Conservation (phyloP, 2,113 vertebrate species). For the Nycticryphes semicollaris region DNA sequence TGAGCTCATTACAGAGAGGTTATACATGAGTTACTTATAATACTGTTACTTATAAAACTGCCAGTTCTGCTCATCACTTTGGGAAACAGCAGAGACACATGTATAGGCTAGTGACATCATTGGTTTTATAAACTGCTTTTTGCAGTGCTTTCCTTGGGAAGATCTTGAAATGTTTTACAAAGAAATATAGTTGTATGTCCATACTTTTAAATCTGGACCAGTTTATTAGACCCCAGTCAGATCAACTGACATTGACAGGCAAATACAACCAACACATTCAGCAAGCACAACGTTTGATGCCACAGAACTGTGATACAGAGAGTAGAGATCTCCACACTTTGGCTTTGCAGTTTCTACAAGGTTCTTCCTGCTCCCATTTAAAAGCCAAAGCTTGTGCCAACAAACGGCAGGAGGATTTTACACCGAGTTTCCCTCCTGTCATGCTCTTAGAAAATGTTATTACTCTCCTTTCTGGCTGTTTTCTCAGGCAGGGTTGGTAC, state of each 20-base stretch:
- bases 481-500: background rate
- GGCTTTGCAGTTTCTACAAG: background rate
- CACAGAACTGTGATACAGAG: accelerated
- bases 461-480: background rate
- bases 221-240: accelerated
- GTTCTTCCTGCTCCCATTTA: background rate
- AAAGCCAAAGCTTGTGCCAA: background rate
- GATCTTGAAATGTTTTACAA: background rate
- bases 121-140: background rate
- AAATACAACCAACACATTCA: background rate
- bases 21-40: background rate
- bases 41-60: too few species aligned
- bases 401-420: background rate
- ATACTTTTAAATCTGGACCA: background rate
- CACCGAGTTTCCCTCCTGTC: background rate
- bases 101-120: background rate
- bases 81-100: too few species aligned
- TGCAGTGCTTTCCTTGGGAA: background rate
- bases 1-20: background rate
- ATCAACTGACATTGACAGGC: background rate
- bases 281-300: accelerated
- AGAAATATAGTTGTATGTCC: background rate
- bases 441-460: background rate
- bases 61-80: too few species aligned
- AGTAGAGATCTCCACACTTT: background rate